Conservation (phyloP, 2,797 vertebrate species). For the Tenualosa thibaudeaui region DNA sequence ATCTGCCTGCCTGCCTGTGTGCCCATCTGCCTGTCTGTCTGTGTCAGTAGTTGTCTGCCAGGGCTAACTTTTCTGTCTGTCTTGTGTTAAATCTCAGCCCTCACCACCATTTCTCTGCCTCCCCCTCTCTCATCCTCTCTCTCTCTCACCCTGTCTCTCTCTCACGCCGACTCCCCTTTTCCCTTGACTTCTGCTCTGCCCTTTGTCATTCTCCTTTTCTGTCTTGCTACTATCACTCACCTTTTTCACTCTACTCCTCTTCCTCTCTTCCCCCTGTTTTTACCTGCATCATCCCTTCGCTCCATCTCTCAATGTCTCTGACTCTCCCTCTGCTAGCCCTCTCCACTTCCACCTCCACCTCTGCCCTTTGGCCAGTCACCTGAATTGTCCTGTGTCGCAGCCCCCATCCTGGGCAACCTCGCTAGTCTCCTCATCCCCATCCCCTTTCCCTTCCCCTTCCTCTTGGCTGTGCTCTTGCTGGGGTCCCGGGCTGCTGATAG, state of each 20-base stretch:
- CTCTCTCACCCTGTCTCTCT: neutral
- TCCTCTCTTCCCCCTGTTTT: neutral
- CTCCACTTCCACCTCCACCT: constrained; percentile 36
- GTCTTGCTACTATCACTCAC: constrained; percentile 43
- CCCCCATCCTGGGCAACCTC: neutral
- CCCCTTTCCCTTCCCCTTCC: too few relatives aligned
- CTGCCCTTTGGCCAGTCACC: neutral
- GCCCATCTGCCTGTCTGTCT: neutral
- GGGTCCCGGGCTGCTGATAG: constrained; percentile 4
- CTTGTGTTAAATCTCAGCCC: neutral
- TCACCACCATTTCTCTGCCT: neutral
- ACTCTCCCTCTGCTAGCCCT: constrained; percentile 48
- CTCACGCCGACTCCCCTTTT: neutral
- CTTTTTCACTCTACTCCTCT: neutral
- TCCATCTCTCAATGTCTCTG: constrained; percentile 23
- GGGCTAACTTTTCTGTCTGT: neutral
- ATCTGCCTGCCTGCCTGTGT: neutral
- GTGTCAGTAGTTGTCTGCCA: too few relatives aligned
- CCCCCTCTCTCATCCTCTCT: neutral
- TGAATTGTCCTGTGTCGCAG: neutral
- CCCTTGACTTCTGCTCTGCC: neutral
- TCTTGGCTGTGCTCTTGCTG: neutral
- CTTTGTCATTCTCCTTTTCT: neutral
- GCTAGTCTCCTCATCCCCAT: too few relatives aligned
- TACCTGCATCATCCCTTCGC: constrained; percentile 32